These are phyloP conservation scores for Nomada fabriciana DNA, from an alignment of 2,888 invertebrate genomes.

Conservation along the genomic window DNA sequence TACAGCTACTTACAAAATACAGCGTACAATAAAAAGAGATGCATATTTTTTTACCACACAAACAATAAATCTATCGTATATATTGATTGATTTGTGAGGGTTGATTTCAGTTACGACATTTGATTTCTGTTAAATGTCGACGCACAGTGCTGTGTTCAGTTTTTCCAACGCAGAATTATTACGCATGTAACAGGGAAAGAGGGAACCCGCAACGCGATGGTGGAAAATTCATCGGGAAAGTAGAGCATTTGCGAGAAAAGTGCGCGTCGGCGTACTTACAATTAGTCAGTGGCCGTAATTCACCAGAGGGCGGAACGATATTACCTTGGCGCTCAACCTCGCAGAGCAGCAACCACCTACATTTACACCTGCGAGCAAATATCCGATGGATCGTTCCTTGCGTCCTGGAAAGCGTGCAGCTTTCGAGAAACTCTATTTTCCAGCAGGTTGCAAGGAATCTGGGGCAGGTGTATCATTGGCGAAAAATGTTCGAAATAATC, in stretches of 20 bases:
- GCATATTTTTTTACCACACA: too few species aligned
- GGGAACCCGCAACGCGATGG: constrained; percentile 40
- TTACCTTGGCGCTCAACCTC: constrained; percentile 53
- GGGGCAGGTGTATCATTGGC: constrained; percentile 25
- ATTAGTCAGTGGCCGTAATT: constrained; percentile 61
- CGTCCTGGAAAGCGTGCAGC: constrained; percentile 6
- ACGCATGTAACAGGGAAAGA: not conserved
- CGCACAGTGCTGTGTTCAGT: too few species aligned
- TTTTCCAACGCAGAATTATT: not conserved
- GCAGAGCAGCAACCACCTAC: constrained; percentile 25
- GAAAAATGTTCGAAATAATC: too few species aligned
- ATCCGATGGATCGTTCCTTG: constrained; percentile 27
- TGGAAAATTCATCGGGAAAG: constrained; percentile 63
- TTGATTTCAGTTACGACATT: too few species aligned
- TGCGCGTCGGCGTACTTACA: constrained; percentile 58
- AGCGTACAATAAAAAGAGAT: not conserved
- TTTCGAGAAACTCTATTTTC: constrained; percentile 45
- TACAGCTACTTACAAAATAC: not conserved
- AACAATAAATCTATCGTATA: too few species aligned
- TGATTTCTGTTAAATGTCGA: too few species aligned
- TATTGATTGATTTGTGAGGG: too few species aligned
- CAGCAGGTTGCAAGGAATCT: constrained; percentile 31
- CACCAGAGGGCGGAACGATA: constrained; percentile 61
- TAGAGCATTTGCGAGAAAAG: constrained; percentile 53
- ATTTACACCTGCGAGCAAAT: constrained; percentile 22